These are phyloP conservation scores for Euura lappo DNA, from an alignment of 1,140 invertebrate species.

Conservation along the genomic window DNA sequence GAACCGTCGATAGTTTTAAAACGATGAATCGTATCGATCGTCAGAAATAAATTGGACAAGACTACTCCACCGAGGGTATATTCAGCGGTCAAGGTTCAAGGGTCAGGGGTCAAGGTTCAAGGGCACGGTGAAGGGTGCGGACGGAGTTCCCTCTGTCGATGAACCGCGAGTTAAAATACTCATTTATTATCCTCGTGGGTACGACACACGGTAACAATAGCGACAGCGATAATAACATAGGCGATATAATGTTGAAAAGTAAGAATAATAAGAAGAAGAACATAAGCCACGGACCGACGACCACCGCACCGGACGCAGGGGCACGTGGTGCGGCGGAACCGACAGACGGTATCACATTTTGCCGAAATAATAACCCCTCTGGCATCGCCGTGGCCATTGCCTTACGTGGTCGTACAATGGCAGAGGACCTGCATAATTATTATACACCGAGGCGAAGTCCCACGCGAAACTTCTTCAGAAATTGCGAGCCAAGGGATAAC, in stretches of 20 bases:
- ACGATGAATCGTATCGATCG: background rate
- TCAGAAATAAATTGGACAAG: constrained; percentile 7
- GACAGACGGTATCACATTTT: background rate
- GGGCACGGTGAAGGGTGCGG: background rate
- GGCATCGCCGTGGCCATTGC: background rate
- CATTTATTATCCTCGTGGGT: no score
- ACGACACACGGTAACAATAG: background rate
- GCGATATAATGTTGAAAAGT: background rate
- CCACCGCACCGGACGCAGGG: background rate
- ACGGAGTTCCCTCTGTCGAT: background rate
- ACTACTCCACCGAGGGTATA: background rate
- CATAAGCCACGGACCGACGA: background rate
- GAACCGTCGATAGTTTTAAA: no score
- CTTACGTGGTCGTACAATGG: constrained; percentile 6
- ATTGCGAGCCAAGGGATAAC: no score
- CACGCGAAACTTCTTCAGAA: background rate
- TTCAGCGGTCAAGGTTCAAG: background rate
- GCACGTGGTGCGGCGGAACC: background rate
- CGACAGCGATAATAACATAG: background rate
- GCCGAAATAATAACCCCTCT: constrained; percentile 15
- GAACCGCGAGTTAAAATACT: background rate
- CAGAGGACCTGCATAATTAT: constrained; percentile 10
- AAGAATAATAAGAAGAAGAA: constrained; percentile 3
- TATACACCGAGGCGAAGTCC: background rate
- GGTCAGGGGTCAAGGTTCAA: constrained; percentile 4